Evolutionary conservation across 2,113 vertebrate genomes (phyloP), one percentile per base, ranked within the genome.

Genomic region (Dunckerocampus dactyliophorus): DNA sequence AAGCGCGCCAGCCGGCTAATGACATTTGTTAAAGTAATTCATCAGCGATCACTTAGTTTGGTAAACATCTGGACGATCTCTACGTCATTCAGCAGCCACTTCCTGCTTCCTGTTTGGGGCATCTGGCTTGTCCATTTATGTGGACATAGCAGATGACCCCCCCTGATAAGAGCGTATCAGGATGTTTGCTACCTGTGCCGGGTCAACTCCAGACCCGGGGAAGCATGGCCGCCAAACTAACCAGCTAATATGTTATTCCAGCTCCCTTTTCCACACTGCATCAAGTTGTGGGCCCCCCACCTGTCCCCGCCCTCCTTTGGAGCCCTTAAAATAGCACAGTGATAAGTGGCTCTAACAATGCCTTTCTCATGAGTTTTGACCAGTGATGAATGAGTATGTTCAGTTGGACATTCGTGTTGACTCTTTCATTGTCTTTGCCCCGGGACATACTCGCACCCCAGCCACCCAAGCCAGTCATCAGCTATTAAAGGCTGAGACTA

Each of bases 31-130:
- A 15, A 59, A 67, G 59, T 66, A 14, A 14, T 75, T 21, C 20
- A 34, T 62, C 42, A n/a, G 1, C 34, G 52, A 20, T 17, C 8
- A 2, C 28, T 57, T 58, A 34, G 22, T 48, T 75, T 66, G 42
- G 11, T 51, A 22, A 71, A 55, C 68, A 50, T 75, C 66, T 19
- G 46, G 80, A 76, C 76, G 77, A 76, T 60, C 63, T 68, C 69
- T 77, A 80, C 71, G 76, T 83, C 76, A 85, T 86, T 87, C 79
- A 82, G 65, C 74, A 87, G 82, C 83, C 57, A 79, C 87, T 89
- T 91, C 90, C 90, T 86, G 75, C 86, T 90, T 92, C 89, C 89
- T 88, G 85, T 85, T 87, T 80, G 72, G 81, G 77, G 82, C 83
- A 87, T 86, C 80, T 81, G 88, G 85, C 68, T 59, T 76, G 69